Evolutionary conservation across 2,113 vertebrate species (phyloP).

Genomic region (Triplophysa tibetana): DNA sequence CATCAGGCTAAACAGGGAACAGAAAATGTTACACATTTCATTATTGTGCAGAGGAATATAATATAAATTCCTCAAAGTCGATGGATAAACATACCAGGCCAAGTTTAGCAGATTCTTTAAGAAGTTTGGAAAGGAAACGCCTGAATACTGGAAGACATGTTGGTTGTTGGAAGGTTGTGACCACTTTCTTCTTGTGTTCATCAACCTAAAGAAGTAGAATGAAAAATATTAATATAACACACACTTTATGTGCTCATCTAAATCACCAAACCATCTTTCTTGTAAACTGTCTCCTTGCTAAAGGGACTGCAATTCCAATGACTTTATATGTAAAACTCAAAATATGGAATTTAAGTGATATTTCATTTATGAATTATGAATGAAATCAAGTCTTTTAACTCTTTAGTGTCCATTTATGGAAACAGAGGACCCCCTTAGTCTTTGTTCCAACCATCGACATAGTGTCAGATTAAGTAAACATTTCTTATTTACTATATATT

Average conservation of each 20-base stretch:
- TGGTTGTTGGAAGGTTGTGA: constrained; percentile 60
- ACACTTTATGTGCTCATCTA: neutral
- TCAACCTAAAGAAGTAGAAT: constrained; percentile 57
- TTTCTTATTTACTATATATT: no score
- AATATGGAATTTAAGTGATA: no score
- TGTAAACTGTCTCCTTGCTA: no score
- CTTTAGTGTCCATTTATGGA: no score
- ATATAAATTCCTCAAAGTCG: neutral
- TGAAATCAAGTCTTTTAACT: no score
- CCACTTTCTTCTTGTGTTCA: constrained; percentile 59
- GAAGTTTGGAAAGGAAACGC: constrained; percentile 86
- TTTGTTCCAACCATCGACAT: no score
- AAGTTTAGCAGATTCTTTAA: constrained; percentile 82
- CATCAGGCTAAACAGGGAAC: constrained; percentile 74
- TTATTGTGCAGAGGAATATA: neutral
- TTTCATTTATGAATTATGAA: no score
- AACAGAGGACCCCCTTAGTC: no score
- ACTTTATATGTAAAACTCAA: no score
- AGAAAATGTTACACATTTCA: constrained; percentile 17
- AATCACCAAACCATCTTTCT: no score
- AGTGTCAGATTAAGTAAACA: no score
- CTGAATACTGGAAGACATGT: constrained; percentile 86
- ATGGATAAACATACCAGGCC: constrained; percentile 75
- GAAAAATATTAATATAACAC: neutral
- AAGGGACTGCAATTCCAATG: no score